phyloP scores from a whole-genome alignment of 2,797 vertebrate species.

The Chromis chromis region DNA sequence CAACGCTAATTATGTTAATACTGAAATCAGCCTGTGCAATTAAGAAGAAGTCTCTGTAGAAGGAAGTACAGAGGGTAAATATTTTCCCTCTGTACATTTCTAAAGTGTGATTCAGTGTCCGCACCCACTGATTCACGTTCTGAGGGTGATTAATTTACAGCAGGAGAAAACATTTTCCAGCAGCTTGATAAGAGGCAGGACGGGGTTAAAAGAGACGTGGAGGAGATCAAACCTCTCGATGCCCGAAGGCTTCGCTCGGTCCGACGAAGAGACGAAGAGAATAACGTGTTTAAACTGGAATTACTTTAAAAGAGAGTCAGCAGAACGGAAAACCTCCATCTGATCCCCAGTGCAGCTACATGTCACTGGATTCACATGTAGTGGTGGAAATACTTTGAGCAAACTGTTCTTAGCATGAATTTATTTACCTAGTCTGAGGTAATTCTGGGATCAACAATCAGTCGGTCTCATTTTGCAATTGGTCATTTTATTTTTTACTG shows the following conservation, averaged over 20 bases:
- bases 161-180: constrained; percentile 24
- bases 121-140: constrained; percentile 38
- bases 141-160: constrained; percentile 12
- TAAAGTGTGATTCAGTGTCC: constrained; percentile 50
- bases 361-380: neutral
- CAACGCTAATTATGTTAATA: neutral
- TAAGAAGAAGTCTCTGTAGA: neutral
- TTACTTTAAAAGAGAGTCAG: neutral
- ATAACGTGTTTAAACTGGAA: constrained; percentile 28
- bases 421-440: neutral
- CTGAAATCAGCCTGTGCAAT: neutral
- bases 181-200: too few relatives aligned
- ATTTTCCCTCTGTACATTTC: constrained; percentile 40
- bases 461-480: too few relatives aligned
- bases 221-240: constrained; percentile 1
- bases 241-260: neutral
- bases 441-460: neutral
- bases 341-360: too few relatives aligned
- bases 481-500: too few relatives aligned
- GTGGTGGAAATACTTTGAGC: too few relatives aligned
- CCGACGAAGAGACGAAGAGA: neutral
- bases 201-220: too few relatives aligned
- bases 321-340: neutral
- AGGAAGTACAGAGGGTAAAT: neutral
- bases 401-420: too few relatives aligned